Evolutionary conservation across 2,888 invertebrate genomes (phyloP).

Genomic region (Sesia bembeciformis): DNA sequence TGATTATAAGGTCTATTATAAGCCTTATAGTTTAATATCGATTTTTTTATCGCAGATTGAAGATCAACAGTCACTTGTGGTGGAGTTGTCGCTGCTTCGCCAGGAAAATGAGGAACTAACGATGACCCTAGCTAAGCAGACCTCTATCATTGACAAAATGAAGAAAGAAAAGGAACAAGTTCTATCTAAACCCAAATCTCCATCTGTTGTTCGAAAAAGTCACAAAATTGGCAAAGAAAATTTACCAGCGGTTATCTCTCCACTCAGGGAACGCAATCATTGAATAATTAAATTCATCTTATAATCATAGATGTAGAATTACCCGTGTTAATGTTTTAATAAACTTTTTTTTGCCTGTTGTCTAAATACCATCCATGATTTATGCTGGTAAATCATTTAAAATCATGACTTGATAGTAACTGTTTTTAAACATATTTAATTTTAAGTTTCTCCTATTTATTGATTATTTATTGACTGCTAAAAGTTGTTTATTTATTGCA

Average conservation of each 20-base stretch:
- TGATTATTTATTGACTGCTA: too few relatives aligned
- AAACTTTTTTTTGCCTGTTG: too few relatives aligned
- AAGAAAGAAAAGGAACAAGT: slow-evolving; percentile 51
- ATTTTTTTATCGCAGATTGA: slow-evolving; percentile 36
- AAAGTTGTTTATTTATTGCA: too few relatives aligned
- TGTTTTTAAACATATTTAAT: too few relatives aligned
- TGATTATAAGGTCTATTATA: too few relatives aligned
- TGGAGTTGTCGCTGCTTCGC: slow-evolving; percentile 58
- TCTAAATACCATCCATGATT: too few relatives aligned
- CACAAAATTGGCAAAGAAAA: slow-evolving; percentile 64
- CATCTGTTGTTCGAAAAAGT: slow-evolving; percentile 46
- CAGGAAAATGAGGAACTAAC: slow-evolving; percentile 65
- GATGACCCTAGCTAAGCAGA: slow-evolving; percentile 57
- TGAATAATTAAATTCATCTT: too few relatives aligned
- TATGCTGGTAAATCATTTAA: too few relatives aligned
- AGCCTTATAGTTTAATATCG: not conserved
- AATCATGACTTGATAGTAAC: too few relatives aligned
- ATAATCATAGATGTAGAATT: too few relatives aligned
- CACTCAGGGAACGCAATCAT: slow-evolving; percentile 58
- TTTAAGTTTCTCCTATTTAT: too few relatives aligned
- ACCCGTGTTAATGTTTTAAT: too few relatives aligned
- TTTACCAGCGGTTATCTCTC: slow-evolving; percentile 50
- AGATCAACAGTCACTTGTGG: slow-evolving; percentile 63
- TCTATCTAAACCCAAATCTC: slow-evolving; percentile 52
- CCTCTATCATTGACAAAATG: slow-evolving; percentile 58